Evolutionary conservation across 2,113 vertebrate genomes (phyloP), one percentile per base, ranked within the genome.

Genomic region (Chrysemys picta): DNA sequence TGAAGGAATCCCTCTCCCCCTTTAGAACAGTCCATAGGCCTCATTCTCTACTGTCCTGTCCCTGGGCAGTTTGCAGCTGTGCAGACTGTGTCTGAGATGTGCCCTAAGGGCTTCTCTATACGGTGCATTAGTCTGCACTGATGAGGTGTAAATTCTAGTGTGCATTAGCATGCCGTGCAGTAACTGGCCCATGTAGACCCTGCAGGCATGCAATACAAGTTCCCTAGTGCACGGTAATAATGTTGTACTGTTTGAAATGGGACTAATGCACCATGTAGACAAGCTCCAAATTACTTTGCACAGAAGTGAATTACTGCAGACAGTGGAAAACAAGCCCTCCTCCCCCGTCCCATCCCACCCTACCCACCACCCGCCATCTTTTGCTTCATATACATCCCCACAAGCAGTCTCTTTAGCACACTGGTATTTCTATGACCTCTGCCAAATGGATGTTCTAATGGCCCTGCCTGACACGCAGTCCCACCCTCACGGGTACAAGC

Each of bases 241-340:
- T 69, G 65, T 69, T 62, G 27, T 31, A 62, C 27, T 29, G 57
- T 62, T 62, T 62, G 57, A 62, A 62, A 62, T 57, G 56, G 24
- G 56, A 57, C 24, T 57, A 57, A 57, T 62, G 57, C 57, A 13
- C 27, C 27, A 1, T 62, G 57, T 13, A 62, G 57, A 62, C 57
- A 31, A 29, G 12, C 27, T 62, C 57, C 57, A 62, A 31, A 62
- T 62, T 29, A 31, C 27, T 62, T 62, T 53, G 8, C 24, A 0
- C 14, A 8, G 76, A 5, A 1, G 29, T 0, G 0, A 56, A 1
- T 1, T 24, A 1, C 47, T 59, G 76, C 42, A 76, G 24, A 27
- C 72, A 47, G 42, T 14, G 42, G 24, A 29, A 47, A 78, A 27
- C 42, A 47, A 27, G 6, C 6, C 38, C 38, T 45, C 24, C 22